Evolutionary conservation across 30 jellyfish, hydroid and myxozoan genomes (phyloP), one percentile per base, ranked within the genome.

Genomic region (Aurelia sp.): DNA sequence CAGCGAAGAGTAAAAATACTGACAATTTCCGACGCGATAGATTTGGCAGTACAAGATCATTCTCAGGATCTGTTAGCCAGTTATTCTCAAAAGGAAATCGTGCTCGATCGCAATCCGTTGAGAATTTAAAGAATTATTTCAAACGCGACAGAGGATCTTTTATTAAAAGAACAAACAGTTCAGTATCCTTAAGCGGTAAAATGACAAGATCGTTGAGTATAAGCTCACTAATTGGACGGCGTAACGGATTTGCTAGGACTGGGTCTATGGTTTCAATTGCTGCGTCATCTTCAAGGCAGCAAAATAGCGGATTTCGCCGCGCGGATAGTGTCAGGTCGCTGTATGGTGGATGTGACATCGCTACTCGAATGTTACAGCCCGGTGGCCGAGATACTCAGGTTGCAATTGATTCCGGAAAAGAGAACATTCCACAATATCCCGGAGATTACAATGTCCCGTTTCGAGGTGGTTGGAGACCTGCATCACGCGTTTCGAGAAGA

Each of bases 101-200:
- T 3, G 88, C 91, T 1, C 97, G 97, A 51, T 67, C 91, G 6
- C 97, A 80, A 74, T 88, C 97, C 9, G 90, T 88, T 31, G 97
- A 88, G 64, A 74, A 77, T 27, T 57, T 88, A 60, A 81, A 80
- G 78, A 63, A 72, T 47, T 72, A 27, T 30, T 67, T 77, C 72
- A 78, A 85, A 15, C 82, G 97, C 59, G 85, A 66, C 1, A 44
- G 76, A 53, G 92, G 69, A 16, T 24, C 80, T 8, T 57, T 57
- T 47, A 83, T 83, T 63, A 83, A 83, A 62, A 16, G 96, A 31
- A 27, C 86, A n/a, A 33, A n/a, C 73, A 87, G 96, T 35, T 76
- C 90, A 0, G 67, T 76, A 10, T 80, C 91, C 15, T 52, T 88
- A 63, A 52, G 67, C 31, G 88, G 77, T 6, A 85, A 75, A 31